Evolutionary conservation across 2,888 invertebrate species (phyloP).

Genomic region (Noctuana brunneofusca): DNA sequence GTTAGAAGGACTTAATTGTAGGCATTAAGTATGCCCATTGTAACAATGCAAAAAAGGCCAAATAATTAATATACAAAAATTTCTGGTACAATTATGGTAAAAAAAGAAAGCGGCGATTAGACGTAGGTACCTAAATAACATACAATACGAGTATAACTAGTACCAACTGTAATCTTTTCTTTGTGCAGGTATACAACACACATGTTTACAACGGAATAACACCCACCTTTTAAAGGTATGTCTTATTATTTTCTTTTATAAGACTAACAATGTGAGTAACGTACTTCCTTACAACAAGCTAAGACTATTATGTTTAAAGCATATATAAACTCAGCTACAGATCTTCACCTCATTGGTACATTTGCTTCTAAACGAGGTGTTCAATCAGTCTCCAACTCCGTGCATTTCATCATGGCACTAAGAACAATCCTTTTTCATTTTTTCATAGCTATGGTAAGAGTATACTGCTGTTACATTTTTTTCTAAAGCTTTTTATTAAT

Average conservation of each 20-base stretch:
- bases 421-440: neutral
- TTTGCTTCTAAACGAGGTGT: neutral
- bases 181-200: no score
- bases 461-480: neutral
- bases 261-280: neutral
- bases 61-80: no score
- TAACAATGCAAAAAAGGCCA: no score
- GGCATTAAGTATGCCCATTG: no score
- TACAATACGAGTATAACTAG: no score
- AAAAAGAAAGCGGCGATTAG: no score
- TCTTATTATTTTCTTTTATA: neutral
- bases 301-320: neutral
- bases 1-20: no score
- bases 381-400: neutral
- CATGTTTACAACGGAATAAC: no score
- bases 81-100: no score
- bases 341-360: neutral
- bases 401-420: neutral
- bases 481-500: neutral
- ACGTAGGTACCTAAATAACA: no score
- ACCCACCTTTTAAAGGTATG: no score
- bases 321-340: conserved; percentile 2
- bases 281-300: neutral
- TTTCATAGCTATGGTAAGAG: neutral
- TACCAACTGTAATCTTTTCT: no score